Evolutionary conservation across 1,140 invertebrate genomes (phyloP), one percentile per base, ranked within the genome.

Genomic region (Drosophila pallidifrons): DNA sequence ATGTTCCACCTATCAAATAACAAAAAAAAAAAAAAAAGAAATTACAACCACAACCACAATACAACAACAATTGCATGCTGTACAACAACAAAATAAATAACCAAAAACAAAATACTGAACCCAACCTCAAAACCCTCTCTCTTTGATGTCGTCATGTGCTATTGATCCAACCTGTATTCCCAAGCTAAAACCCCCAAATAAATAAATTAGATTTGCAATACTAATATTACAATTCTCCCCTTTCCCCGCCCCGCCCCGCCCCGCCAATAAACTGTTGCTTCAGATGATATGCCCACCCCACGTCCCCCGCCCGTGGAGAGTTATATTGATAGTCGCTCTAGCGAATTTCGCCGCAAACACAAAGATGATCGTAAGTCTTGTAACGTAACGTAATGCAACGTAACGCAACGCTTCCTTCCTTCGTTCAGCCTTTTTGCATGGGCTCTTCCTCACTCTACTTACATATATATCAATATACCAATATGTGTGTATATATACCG

Each of bases 301-400:
- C 72, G 83, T 46, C 91, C 87, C 77, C 91, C 87, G 66, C 85
- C 91, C 43, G 69, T 74, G 69, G 91, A 92, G 70, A 82, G 77
- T 77, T 92, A 92, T 87, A 78, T 92, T 75, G 91, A 92, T 82
- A 92, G 76, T 90, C 91, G 90, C 61, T 87, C 81, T 51, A 92
- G 90, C 79, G 91, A 92, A 69, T 92, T 91, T 74, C 90, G 92
- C 52, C 87, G 92, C 47, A 93, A 93, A 65, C 92, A 93, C 76
- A 92, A 93, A 85, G 82, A 90, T 72, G 92, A 93, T 80, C 85
- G 92, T 93, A 93, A 93, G 92, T 92, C 73, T 15, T 15, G 11
- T 28, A 16, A 51, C 41, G 6, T 51, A 59, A 57, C 35, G 51
- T 54, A 52, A 52, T 11, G 49, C 46, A 47, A 47, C 46, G 45